phyloP scores from a whole-genome alignment of 2,113 vertebrate genomes.

The Grallaria varia region DNA sequence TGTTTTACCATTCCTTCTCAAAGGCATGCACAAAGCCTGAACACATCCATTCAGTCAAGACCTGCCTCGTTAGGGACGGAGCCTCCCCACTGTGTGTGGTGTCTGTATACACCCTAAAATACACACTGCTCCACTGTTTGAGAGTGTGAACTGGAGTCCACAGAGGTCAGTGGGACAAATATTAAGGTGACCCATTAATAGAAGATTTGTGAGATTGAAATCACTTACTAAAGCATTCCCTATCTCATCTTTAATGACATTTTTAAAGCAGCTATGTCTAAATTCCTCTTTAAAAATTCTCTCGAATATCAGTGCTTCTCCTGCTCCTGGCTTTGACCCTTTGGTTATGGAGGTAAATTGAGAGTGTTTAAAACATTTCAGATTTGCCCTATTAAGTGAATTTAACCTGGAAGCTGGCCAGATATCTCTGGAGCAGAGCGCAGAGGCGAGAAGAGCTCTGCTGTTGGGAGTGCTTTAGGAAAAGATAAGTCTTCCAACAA shows the following conservation, averaged over 20 bases:
- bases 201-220: background rate
- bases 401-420: slow-evolving; percentile 32
- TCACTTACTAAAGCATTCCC: background rate
- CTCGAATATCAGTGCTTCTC: background rate
- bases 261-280: background rate
- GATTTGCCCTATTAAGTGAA: slow-evolving; percentile 4
- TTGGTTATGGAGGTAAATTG: background rate
- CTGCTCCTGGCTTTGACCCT: background rate
- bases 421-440: background rate
- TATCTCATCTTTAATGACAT: background rate
- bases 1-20: background rate
- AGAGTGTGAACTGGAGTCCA: background rate
- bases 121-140: background rate
- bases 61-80: accelerated
- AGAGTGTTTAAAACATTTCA: slow-evolving; percentile 34
- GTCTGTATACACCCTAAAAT: background rate
- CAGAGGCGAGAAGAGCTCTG: background rate
- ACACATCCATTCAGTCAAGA: background rate
- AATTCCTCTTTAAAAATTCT: background rate
- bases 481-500: background rate
- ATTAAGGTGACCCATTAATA: background rate
- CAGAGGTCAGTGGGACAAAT: background rate
- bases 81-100: background rate
- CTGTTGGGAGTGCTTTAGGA: background rate
- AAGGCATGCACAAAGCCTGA: background rate